phyloP scores from a whole-genome alignment of 2,797 vertebrate species.

The Coregonus sp. region DNA sequence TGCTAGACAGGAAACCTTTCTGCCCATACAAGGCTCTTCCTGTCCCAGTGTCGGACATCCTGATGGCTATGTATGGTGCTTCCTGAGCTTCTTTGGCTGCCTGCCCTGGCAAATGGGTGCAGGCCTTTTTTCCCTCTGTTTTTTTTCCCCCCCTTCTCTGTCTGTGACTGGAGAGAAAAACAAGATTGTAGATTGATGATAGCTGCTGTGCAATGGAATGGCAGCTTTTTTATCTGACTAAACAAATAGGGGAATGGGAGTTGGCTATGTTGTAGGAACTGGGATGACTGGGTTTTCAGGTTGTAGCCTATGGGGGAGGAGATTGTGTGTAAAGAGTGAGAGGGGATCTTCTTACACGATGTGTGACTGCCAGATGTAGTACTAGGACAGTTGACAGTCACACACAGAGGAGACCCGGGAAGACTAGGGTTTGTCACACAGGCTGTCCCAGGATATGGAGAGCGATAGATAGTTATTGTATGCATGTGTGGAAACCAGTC shows the following conservation, averaged over 20 bases:
- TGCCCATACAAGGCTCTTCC: constrained; percentile 62
- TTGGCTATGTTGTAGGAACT: background rate
- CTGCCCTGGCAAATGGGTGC: constrained; percentile 27
- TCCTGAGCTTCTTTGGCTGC: constrained; percentile 40
- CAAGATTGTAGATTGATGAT: constrained; percentile 13
- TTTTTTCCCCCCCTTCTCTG: background rate
- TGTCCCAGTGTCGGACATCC: constrained; percentile 49
- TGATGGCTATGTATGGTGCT: constrained; percentile 54
- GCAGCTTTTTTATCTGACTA: background rate
- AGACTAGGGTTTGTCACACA: background rate
- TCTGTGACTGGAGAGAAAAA: constrained; percentile 34
- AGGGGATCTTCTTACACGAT: background rate
- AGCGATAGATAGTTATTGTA: background rate
- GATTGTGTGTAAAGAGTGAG: background rate
- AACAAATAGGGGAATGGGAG: background rate
- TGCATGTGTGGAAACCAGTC: background rate
- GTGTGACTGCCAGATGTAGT: background rate
- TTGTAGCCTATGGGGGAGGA: background rate
- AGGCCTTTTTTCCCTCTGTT: constrained; percentile 7
- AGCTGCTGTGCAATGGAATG: background rate
- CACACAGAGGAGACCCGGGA: background rate
- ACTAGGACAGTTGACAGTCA: background rate
- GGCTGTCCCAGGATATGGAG: background rate
- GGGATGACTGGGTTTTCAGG: constrained; percentile 13
- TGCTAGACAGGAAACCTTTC: constrained; percentile 17